Evolutionary conservation across 2,888 invertebrate species (phyloP).

Genomic region (Chrysolina haemoptera): DNA sequence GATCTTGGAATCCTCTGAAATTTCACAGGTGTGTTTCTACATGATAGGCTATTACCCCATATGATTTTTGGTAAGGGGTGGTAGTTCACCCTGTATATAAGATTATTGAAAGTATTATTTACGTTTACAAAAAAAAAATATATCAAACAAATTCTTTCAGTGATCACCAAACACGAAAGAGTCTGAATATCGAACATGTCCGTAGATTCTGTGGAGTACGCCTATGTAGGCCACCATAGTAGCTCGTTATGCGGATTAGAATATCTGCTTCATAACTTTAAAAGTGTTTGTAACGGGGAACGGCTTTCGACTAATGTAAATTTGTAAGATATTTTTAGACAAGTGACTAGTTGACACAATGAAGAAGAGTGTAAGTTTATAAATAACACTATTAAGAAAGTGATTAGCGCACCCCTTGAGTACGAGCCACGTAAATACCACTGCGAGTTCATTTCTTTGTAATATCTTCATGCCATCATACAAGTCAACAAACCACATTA

Average conservation of each 20-base stretch:
- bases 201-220: neutral
- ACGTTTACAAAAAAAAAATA: no score
- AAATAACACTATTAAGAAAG: conserved; percentile 48
- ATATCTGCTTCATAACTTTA: conserved; percentile 33
- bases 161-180: no score
- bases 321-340: conserved; percentile 49
- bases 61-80: no score
- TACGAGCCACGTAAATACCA: conserved; percentile 35
- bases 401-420: conserved; percentile 46
- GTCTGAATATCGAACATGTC: no score
- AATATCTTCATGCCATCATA: conserved; percentile 34
- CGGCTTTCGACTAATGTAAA: conserved; percentile 45
- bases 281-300: conserved; percentile 38
- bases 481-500: conserved; percentile 33
- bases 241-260: conserved; percentile 28
- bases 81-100: no score
- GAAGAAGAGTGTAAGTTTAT: conserved; percentile 46
- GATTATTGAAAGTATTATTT: no score
- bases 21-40: no score
- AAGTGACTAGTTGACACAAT: conserved; percentile 47
- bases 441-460: conserved; percentile 35
- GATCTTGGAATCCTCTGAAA: no score
- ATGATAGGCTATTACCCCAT: no score
- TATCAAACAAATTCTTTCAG: no score
- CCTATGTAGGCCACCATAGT: conserved; percentile 32